These are phyloP conservation scores for Pandemis cinnamomeana DNA, from an alignment of 2,888 invertebrate species.

Conservation along the genomic window DNA sequence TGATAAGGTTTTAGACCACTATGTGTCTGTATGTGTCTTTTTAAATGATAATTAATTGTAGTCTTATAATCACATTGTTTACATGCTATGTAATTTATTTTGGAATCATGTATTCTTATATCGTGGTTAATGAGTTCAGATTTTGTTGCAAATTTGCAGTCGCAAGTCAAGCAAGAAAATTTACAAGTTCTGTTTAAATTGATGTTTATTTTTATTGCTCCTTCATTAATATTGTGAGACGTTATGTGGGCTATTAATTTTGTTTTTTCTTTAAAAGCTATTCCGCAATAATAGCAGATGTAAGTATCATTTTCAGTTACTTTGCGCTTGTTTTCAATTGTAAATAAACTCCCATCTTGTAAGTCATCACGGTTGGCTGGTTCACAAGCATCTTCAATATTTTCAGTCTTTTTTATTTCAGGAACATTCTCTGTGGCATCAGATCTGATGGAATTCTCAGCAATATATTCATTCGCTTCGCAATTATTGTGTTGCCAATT, in stretches of 20 bases:
- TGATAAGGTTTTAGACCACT: not conserved
- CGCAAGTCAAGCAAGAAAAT: slow-evolving; percentile 18
- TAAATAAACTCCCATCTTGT: too few species aligned
- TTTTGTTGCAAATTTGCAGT: slow-evolving; percentile 1
- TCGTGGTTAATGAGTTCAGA: slow-evolving; percentile 21
- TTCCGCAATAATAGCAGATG: not conserved
- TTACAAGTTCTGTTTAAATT: not conserved
- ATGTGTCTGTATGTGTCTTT: slow-evolving; percentile 3
- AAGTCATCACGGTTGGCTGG: too few species aligned
- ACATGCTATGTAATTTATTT: slow-evolving; percentile 11
- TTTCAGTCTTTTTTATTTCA: too few species aligned
- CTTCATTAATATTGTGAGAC: not conserved
- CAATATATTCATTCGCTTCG: too few species aligned
- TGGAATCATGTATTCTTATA: slow-evolving; percentile 15
- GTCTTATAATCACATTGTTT: slow-evolving; percentile 21
- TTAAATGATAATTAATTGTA: rapidly evolving
- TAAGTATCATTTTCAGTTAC: not conserved
- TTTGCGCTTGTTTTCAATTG: not conserved
- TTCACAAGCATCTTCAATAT: too few species aligned
- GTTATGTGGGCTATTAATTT: not conserved
- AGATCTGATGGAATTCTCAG: too few species aligned
- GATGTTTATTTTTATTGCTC: not conserved
- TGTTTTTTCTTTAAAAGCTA: slow-evolving; percentile 2
- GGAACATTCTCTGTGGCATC: too few species aligned
- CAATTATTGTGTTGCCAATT: too few species aligned